Conservation (phyloP, 2,113 vertebrate species). For the Pollachius pollachius region DNA sequence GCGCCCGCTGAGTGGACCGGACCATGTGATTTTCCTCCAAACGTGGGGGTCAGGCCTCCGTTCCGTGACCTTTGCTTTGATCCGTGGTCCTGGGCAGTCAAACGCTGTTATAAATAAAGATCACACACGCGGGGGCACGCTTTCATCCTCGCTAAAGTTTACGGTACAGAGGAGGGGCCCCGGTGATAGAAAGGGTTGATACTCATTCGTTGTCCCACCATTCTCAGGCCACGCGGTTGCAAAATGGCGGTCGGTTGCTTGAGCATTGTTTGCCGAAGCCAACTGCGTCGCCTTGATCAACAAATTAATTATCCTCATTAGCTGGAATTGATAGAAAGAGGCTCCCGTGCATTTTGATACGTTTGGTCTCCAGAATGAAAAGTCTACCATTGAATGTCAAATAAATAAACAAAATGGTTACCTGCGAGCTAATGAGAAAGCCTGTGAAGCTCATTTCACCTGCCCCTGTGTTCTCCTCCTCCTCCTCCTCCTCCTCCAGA, state of each 20-base stretch:
- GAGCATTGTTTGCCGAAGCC: background rate
- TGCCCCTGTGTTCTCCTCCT: constrained; percentile 10
- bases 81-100: constrained; percentile 59
- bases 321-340: background rate
- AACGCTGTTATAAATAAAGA: constrained; percentile 70
- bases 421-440: no score
- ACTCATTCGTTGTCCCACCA: constrained; percentile 24
- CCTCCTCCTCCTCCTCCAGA: constrained; percentile 73
- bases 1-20: constrained; percentile 34
- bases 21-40: constrained; percentile 52
- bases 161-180: constrained; percentile 50
- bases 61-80: constrained; percentile 75
- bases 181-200: constrained; percentile 21
- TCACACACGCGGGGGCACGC: constrained; percentile 59
- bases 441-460: no score
- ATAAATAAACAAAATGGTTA: no score
- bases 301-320: background rate
- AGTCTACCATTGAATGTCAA: no score
- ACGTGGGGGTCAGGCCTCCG: constrained; percentile 41
- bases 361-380: no score
- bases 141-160: constrained; percentile 76
- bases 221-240: constrained; percentile 20
- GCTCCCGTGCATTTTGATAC: no score
- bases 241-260: background rate
- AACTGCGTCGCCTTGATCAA: no score